These are phyloP conservation scores for Nasonia giraulti DNA, from an alignment of 1,140 invertebrate genomes.

Conservation along the genomic window DNA sequence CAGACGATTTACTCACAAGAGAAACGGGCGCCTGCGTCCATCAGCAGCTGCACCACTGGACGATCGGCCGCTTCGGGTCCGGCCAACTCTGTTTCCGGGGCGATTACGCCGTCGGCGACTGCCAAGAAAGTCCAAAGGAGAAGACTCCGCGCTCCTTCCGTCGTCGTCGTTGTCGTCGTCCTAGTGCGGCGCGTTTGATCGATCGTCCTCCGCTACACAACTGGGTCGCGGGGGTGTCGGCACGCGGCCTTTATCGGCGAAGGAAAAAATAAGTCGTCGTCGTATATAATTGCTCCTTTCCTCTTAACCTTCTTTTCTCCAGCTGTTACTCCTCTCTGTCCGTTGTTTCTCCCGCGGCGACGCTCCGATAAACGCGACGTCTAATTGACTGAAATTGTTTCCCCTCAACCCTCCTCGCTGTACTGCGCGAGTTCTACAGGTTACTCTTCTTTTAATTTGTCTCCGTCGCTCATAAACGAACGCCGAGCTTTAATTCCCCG, in stretches of 20 bases:
- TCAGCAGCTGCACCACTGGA: not conserved
- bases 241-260: not conserved
- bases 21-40: too few relatives aligned
- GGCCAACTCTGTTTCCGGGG: not conserved
- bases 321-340: not conserved
- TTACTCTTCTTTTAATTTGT: too few relatives aligned
- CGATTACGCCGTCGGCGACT: not conserved
- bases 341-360: not conserved
- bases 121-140: constrained; percentile 6
- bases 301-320: not conserved
- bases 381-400: too few relatives aligned
- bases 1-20: too few relatives aligned
- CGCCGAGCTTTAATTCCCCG: too few relatives aligned
- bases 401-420: too few relatives aligned
- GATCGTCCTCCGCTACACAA: constrained; percentile 51
- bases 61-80: not conserved
- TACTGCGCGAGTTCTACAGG: too few relatives aligned
- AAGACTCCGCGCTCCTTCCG: not conserved
- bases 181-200: constrained; percentile 56
- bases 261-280: not conserved
- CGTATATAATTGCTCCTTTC: not conserved
- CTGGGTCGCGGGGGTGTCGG: constrained; percentile 47
- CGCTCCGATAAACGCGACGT: not conserved
- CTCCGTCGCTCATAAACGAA: too few relatives aligned
- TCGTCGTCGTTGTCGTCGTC: constrained; percentile 17